Evolutionary conservation across 2,797 vertebrate genomes (phyloP), one percentile per base, ranked within the genome.

Genomic region (Alfaro cultratus): DNA sequence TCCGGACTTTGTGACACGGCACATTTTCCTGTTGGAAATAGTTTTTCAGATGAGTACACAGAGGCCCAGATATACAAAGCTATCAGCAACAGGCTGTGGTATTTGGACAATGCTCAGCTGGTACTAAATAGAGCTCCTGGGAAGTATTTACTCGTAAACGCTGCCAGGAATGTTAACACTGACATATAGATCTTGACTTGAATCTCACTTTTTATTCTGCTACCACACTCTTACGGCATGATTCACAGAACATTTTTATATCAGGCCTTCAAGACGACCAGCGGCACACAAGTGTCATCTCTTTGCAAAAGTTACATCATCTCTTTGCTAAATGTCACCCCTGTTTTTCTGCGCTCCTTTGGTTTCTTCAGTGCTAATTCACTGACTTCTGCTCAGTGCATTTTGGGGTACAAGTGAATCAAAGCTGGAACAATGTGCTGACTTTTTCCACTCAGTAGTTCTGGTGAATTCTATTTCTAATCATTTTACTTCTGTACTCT

Each of bases 381-480:
- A 9, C 16, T 53, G 74, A 26, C 71, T 26, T 80, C 46, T 18
- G 46, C 73, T 45, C 49, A 45, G 41, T 53, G 72, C 68, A 76
- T 62, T 53, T 60, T 31, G 72, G 68, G 76, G 34, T 49, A 43
- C 16, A 71, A 41, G 36, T 8, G 47, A 64, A 36, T 53, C 16
- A 6, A 43, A 73, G 77, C 75, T 80, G 76, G 68, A 76, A 81
- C 60, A 78, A 41, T 43, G 70, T 71, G 70, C 75, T 76, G 74
- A 76, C 78, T 83, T 83, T 84, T 72, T 79, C 68, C 60, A 60
- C 82, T 79, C 57, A 74, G 53, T 15, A 55, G 11, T 68, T 86
- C 71, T 80, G 23, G 34, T 80, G 76, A 80, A 78, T 80, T 64
- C 77, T 55, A n/a, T 73, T 79, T 39, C 53, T 45, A 51, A 5